Evolutionary conservation across 2,797 vertebrate genomes (phyloP), one percentile per base, ranked within the genome.

Genomic region (Megaceryle alcyon): DNA sequence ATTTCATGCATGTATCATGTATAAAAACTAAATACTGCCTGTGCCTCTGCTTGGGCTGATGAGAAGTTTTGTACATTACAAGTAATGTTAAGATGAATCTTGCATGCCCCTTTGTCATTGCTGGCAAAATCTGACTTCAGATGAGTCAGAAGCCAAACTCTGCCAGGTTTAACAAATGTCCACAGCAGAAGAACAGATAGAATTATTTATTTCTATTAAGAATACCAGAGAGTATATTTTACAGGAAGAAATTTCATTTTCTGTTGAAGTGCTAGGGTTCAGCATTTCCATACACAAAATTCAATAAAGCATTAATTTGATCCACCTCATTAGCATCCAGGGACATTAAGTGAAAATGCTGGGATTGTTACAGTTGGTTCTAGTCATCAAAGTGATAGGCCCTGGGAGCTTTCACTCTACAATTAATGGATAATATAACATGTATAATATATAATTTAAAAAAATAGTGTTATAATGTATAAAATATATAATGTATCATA

Each of bases 171-270:
- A 91, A 94, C 46, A 86, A 96, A 91, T 76, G 57, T 65, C 72
- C 82, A 92, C 56, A 86, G 89, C 82, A 82, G 51, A 87, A 71
- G 86, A 94, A 85, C 51, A 88, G 81, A 91, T 4, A 89, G 82
- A 94, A 95, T 90, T 95, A 94, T 87, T 78, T 86, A 91, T 94
- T 94, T 94, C 92, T 88, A 77, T 94, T 96, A 91, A 66, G 84
- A 92, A 91, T 83, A 84, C 80, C 85, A 86, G 76, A 79, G 82
- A 92, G 91, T 94, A 72, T 86, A 81, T 91, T 96, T 95, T 86
- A 88, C 66, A 79, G 70, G 63, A 88, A 96, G 76, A 51, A 76
- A 96, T 93, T 94, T 94, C 66, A 92, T 96, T 95, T 90, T 93
- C 70, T 79, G 43, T 71, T 94, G 59, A 81, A 93, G 90, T 93